Evolutionary conservation across 2,797 vertebrate species (phyloP), one percentile per base, ranked within the genome.

Genomic region (Tenualosa thibaudeaui): DNA sequence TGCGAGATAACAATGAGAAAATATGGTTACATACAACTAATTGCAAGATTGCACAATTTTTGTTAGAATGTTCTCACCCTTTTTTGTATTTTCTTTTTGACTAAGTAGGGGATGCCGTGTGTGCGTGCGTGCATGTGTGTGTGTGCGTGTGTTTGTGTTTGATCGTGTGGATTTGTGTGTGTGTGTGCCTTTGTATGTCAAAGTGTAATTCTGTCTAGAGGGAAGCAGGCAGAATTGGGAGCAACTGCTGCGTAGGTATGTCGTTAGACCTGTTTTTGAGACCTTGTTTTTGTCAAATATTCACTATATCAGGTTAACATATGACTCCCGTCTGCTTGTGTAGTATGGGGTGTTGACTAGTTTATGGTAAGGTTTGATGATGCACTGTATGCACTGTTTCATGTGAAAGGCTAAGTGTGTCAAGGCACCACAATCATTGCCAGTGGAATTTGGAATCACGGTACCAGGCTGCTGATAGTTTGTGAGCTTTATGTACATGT

Each of bases 21-120:
- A 15, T 24, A 54, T 58, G 50, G 43, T 85, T 85, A 24, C 83
- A 88, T 91, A 89, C 87, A 86, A 43, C 82, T 37, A 65, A 89
- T 86, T 90, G 90, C 88, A 87, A 81, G 90, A 85, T 93, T 94
- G 93, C 93, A 93, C 91, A 90, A 51, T 9, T 51, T 90, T 78
- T 46, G 40, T 78, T 75, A 40, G 5, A 78, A 78, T 40, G 19
- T 78, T 78, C 40, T 62, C 85, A 13, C 51, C 19, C 60, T 85
- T 86, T 88, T 81, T 85, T 83, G 15, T 85, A 53, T 43, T 17
- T 5, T 84, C 40, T 56, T 85, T 90, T 31, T 22, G 84, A 68
- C 62, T 83, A 17, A 81, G 31, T 54, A 46, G 46, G 37, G 84
- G 46, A 84, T 62, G 58, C 8, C 24, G 58, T 24, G 58, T 62